Evolutionary conservation across 2,888 invertebrate genomes (phyloP).

Genomic region (Zaprionus bogoriensis): DNA sequence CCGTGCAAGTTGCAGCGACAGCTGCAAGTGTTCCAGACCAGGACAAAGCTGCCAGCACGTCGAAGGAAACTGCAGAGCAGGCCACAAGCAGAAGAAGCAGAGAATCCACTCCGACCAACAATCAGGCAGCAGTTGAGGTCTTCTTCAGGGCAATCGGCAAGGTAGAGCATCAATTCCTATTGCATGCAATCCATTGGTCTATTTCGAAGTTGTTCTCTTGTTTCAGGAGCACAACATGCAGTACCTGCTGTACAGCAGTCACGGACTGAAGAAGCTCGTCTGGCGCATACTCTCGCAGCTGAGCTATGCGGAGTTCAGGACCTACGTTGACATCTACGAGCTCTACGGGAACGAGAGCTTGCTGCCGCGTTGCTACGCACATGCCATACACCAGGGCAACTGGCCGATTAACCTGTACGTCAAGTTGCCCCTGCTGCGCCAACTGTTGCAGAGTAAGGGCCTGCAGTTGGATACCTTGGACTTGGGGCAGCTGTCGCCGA

Average conservation of each 20-base stretch:
- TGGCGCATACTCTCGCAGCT: slow-evolving; percentile 51
- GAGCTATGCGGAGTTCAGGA: slow-evolving; percentile 35
- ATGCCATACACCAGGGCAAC: slow-evolving; percentile 41
- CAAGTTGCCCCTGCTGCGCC: slow-evolving; percentile 20
- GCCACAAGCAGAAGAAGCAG: neutral
- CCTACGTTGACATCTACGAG: slow-evolving; percentile 43
- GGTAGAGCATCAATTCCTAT: slow-evolving; percentile 23
- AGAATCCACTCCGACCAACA: neutral
- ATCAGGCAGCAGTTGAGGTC: neutral
- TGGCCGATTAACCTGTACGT: slow-evolving; percentile 55
- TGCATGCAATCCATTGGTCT: neutral
- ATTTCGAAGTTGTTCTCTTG: neutral
- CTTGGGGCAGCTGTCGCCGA: slow-evolving; percentile 50
- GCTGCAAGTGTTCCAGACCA: neutral
- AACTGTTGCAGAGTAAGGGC: slow-evolving; percentile 47
- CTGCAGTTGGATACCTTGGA: slow-evolving; percentile 27
- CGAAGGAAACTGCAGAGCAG: neutral
- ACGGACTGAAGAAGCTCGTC: slow-evolving; percentile 30
- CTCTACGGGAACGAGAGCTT: slow-evolving; percentile 20
- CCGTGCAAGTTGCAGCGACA: neutral
- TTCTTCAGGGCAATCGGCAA: slow-evolving; percentile 21
- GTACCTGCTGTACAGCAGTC: slow-evolving; percentile 40
- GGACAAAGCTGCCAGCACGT: too few relatives aligned
- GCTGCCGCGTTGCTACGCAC: slow-evolving; percentile 20
- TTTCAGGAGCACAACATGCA: slow-evolving; percentile 48